Percentiles rank a stretch among this genome's conserved stretches.
phyloP scores from a whole-genome alignment of 2,888 invertebrate species.

The Augochlorella aurata region DNA sequence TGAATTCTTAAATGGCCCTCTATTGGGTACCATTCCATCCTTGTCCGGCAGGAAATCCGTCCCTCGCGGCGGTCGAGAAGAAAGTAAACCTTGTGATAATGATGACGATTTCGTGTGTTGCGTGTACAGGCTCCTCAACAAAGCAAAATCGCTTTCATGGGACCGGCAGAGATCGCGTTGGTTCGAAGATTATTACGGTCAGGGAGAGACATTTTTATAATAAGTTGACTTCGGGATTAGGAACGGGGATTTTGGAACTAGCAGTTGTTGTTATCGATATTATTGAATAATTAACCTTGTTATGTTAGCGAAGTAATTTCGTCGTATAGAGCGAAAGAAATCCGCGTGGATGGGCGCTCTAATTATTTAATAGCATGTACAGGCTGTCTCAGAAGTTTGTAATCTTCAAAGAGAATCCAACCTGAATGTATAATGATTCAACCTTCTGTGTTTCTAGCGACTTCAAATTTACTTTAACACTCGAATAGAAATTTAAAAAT shows the following conservation, averaged over 20 bases:
- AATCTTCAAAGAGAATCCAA: background rate
- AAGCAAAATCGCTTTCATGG: background rate
- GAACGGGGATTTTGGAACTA: background rate
- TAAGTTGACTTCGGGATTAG: background rate
- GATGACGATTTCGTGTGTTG: background rate
- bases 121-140: background rate
- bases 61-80: background rate
- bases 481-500: background rate
- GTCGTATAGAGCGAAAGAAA: background rate
- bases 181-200: no score
- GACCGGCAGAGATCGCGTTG: background rate
- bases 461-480: background rate
- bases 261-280: background rate
- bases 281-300: background rate
- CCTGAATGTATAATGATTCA: background rate
- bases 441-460: background rate
- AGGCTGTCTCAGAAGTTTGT: background rate
- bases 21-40: background rate
- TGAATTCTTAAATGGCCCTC: slow-evolving; percentile 2
- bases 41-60: background rate
- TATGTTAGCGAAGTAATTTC: no score
- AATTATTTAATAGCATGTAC: background rate
- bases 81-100: background rate
- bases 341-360: background rate
- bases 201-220: no score